Percentiles rank a stretch among this genome's conserved stretches.
phyloP scores from a whole-genome alignment of 2,888 invertebrate genomes.

The Minunthozetes semirufus region DNA sequence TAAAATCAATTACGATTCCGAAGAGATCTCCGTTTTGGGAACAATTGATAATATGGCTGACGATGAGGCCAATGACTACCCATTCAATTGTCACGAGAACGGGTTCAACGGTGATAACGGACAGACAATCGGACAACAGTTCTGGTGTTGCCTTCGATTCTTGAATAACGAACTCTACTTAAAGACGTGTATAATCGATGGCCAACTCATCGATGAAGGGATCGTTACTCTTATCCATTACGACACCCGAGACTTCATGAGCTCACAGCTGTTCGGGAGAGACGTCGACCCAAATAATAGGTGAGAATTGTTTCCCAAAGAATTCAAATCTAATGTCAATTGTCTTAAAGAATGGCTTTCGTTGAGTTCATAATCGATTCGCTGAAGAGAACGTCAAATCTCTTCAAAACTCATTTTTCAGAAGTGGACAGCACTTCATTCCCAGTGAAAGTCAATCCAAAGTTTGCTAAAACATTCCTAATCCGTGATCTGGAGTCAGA shows the following conservation, averaged over 20 bases:
- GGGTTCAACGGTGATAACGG: neutral
- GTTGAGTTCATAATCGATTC: conserved; percentile 35
- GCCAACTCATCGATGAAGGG: conserved; percentile 2
- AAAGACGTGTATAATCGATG: conserved; percentile 10
- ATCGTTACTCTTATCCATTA: conserved; percentile 33
- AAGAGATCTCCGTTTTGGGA: conserved; percentile 17
- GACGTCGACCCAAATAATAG: conserved; percentile 16
- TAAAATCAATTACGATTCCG: conserved; percentile 8
- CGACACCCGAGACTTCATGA: conserved; percentile 35
- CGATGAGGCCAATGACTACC: neutral
- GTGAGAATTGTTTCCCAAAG: neutral
- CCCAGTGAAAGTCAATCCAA: neutral
- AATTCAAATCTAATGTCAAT: neutral
- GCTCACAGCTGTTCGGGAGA: conserved; percentile 32
- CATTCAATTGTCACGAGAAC: neutral
- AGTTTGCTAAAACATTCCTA: neutral
- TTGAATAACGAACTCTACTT: neutral
- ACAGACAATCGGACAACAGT: neutral
- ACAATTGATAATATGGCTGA: neutral
- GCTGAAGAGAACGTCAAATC: conserved; percentile 12
- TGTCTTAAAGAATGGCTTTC: conserved; percentile 24
- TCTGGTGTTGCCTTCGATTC: neutral
- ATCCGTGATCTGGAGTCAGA: neutral
- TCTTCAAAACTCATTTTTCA: neutral
- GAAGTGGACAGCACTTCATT: neutral